Percentiles rank a stretch among this genome's conserved stretches.
phyloP scores from a whole-genome alignment of 2,888 invertebrate species.

The Stenoptilia bipunctidactyla region DNA sequence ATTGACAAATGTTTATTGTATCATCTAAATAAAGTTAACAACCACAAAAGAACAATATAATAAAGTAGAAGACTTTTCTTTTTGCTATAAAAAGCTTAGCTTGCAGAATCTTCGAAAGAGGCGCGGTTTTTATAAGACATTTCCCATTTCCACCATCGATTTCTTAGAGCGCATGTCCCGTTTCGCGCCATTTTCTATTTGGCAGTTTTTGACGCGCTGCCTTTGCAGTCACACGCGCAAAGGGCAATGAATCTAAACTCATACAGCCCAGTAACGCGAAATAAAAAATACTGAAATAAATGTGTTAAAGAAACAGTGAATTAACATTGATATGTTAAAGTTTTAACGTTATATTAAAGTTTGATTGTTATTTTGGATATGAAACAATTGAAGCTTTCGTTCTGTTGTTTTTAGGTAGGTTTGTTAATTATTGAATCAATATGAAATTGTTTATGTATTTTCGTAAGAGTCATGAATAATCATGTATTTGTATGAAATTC shows the following conservation, averaged over 20 bases:
- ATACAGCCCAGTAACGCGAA: conserved; percentile 15
- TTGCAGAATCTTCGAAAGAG: conserved; percentile 20
- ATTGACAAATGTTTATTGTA: too few relatives aligned
- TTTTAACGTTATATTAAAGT: not conserved
- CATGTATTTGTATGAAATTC: too few relatives aligned
- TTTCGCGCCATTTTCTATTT: conserved; percentile 33
- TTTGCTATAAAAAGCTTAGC: too few relatives aligned
- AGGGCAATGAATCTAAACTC: conserved; percentile 6
- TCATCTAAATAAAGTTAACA: too few relatives aligned
- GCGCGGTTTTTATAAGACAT: conserved; percentile 19
- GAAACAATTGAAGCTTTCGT: not conserved
- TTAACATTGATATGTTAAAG: not conserved
- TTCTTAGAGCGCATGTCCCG: conserved; percentile 60
- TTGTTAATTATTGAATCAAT: conserved; percentile 26
- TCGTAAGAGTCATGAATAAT: too few relatives aligned
- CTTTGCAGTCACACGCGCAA: conserved; percentile 18
- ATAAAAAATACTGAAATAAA: conserved; percentile 17
- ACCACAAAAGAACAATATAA: too few relatives aligned
- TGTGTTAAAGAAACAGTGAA: not conserved
- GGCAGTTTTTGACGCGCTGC: conserved; percentile 31
- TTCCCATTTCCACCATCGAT: conserved; percentile 45
- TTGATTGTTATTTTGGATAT: not conserved
- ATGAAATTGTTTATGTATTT: conserved; percentile 11
- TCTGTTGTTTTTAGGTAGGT: conserved; percentile 24
- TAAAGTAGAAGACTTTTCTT: too few relatives aligned